Evolutionary conservation across 2,888 invertebrate genomes (phyloP).

Genomic region (Agriopis aurantiaria): DNA sequence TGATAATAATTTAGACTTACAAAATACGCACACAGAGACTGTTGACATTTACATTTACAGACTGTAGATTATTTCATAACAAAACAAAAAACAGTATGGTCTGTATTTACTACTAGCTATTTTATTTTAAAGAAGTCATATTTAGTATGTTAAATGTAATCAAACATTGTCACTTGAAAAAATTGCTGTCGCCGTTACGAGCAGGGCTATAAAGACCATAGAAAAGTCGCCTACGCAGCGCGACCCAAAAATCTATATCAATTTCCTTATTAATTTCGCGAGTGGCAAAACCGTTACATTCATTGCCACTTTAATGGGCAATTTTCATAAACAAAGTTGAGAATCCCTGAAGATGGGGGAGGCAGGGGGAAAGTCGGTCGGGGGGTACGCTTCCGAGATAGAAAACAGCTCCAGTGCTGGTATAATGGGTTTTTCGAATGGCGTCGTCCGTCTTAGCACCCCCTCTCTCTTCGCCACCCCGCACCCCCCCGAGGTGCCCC

Average conservation of each 20-base stretch:
- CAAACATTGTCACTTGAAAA: background rate
- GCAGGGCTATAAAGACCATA: constrained; percentile 30
- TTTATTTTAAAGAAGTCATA: too few relatives aligned
- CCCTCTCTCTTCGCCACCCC: constrained; percentile 62
- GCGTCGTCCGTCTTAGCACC: constrained; percentile 88
- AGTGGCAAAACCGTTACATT: constrained; percentile 85
- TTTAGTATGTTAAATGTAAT: background rate
- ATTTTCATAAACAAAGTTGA: constrained; percentile 86
- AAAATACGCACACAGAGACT: too few relatives aligned
- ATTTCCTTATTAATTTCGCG: constrained; percentile 85
- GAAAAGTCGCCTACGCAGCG: constrained; percentile 52
- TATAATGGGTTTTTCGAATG: constrained; percentile 91
- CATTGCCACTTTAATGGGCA: constrained; percentile 86
- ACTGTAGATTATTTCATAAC: too few relatives aligned
- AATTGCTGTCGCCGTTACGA: constrained; percentile 14
- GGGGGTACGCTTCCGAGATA: constrained; percentile 82
- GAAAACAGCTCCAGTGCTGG: constrained; percentile 89
- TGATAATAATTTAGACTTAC: too few relatives aligned
- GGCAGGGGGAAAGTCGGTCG: constrained; percentile 55
- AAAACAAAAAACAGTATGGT: too few relatives aligned
- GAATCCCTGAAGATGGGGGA: constrained; percentile 74
- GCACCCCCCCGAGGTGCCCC: constrained; percentile 55
- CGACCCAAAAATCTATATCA: constrained; percentile 80
- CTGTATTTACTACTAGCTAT: too few relatives aligned
- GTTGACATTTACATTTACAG: too few relatives aligned